A percentile compares a stretch with the other conserved stretches of the same genome.
phyloP scores from a whole-genome alignment of 2,888 invertebrate species.

The Amblyteles armatorius region DNA sequence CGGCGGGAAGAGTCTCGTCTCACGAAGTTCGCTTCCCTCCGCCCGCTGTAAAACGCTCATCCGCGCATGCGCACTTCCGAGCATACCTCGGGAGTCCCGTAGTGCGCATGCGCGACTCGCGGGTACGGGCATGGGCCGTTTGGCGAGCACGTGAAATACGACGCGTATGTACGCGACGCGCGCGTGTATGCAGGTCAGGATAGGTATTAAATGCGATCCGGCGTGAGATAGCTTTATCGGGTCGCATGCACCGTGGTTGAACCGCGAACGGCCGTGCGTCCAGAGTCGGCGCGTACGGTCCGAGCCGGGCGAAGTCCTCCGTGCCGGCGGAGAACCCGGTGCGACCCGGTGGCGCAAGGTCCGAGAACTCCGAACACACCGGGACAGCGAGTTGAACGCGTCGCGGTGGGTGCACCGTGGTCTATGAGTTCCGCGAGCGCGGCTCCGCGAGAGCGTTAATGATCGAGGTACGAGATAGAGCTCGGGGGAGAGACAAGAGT shows the following conservation, averaged over 20 bases:
- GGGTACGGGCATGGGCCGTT: not conserved
- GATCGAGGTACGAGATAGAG: slow-evolving; percentile 45
- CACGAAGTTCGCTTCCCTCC: not conserved
- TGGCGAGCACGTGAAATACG: not conserved
- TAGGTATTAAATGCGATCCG: slow-evolving; percentile 53
- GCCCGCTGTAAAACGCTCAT: not conserved
- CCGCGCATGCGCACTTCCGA: not conserved
- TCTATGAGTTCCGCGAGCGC: slow-evolving; percentile 14
- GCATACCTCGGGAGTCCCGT: not conserved
- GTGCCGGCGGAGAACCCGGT: not conserved
- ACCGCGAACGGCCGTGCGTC: not conserved
- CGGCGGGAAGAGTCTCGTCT: not conserved
- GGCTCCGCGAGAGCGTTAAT: slow-evolving; percentile 35
- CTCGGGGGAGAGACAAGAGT: slow-evolving; percentile 27
- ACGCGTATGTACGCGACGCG: not conserved
- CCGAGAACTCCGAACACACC: not conserved
- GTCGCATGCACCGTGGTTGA: slow-evolving; percentile 33
- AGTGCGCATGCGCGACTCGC: not conserved
- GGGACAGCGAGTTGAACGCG: not conserved
- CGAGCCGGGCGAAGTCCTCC: not conserved
- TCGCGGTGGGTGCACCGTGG: not conserved
- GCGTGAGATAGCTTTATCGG: slow-evolving; percentile 62
- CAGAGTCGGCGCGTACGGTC: not conserved
- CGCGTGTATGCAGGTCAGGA: slow-evolving; percentile 19
- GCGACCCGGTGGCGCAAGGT: not conserved